Base-by-base conservation (phyloP, 2,797 vertebrate species). In the Triplophysa bombifrons region DNA sequence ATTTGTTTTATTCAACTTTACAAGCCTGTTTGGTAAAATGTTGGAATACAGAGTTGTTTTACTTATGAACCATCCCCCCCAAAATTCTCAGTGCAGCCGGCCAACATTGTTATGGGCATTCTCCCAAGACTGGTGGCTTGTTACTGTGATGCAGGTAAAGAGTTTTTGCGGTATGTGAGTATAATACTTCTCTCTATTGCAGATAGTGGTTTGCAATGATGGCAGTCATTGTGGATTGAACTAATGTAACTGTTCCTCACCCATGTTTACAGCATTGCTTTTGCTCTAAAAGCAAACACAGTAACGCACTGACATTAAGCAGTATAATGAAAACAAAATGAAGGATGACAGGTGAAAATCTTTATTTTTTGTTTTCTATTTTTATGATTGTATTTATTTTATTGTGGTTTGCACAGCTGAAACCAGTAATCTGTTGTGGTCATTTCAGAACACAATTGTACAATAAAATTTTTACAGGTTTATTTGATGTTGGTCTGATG, bases 401-500 rank as follows among this genome's bases (percentile, higher is more conserved):
- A 84, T 76, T 82, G 80, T 82, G 80, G 84, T 76, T 79, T 82
- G 85, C 80, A 84, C 85, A 86, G 67, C 82, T 83, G 74, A 88
- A 83, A 78, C 64, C 72, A 76, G 75, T 80, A 78, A 75, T 83
- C 82, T 85, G 75, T 83, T 74, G 75, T 85, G 78, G 78, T 80
- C 74, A 73, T 82, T 81, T 81, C 74, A 81, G 80, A 80, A 81
- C 83, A 84, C 84, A 80, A 70, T 80, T 89, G 89, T 90, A 89
- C 76, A 89, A 88, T 89, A 89, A 84, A 87, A 84, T 83, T 88
- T 89, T 84, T 89, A 86, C 88, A 88, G 87, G 85, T 85, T 76
- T 86, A 87, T 17, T 44, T 44, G 86, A 82, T 83, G 74, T 65
- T 38, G 66, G 20, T 14, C 13, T 79, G 68, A 74, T 76, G 67